phyloP scores from a whole-genome alignment of 2,888 invertebrate genomes.

The Theodoxus fluviatilis region DNA sequence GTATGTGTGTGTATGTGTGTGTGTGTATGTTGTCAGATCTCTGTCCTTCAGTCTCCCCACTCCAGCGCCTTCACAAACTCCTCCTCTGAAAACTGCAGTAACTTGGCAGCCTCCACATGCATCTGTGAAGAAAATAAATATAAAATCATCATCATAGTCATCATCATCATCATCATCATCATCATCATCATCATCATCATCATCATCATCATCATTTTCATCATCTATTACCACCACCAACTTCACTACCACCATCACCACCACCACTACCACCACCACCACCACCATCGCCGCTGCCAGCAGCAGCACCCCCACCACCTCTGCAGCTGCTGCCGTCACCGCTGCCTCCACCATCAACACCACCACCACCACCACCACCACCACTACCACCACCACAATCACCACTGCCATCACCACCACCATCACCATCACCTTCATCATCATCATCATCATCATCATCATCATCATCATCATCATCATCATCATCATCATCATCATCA shows the following conservation, averaged over 20 bases:
- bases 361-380: not conserved
- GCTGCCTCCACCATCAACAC: not conserved
- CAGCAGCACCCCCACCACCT: not conserved
- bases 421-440: not conserved
- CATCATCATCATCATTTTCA: not conserved
- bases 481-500: not conserved
- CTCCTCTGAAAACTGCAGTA: slow-evolving; percentile 66
- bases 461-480: not conserved
- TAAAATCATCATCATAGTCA: not conserved
- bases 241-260: not conserved
- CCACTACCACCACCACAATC: not conserved
- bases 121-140: slow-evolving; percentile 53
- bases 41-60: slow-evolving; percentile 56
- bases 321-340: too few relatives aligned
- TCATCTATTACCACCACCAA: not conserved
- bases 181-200: not conserved
- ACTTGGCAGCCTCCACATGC: slow-evolving; percentile 67
- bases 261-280: not conserved
- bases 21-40: too few relatives aligned
- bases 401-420: not conserved
- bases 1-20: too few relatives aligned
- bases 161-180: not conserved
- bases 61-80: slow-evolving; percentile 67
- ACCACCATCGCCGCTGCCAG: not conserved
- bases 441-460: not conserved